These are phyloP conservation scores for Chondrosia reniformis DNA, from an alignment of 37 sponge, comb jelly and placozoan genomes.

Conservation along the genomic window DNA sequence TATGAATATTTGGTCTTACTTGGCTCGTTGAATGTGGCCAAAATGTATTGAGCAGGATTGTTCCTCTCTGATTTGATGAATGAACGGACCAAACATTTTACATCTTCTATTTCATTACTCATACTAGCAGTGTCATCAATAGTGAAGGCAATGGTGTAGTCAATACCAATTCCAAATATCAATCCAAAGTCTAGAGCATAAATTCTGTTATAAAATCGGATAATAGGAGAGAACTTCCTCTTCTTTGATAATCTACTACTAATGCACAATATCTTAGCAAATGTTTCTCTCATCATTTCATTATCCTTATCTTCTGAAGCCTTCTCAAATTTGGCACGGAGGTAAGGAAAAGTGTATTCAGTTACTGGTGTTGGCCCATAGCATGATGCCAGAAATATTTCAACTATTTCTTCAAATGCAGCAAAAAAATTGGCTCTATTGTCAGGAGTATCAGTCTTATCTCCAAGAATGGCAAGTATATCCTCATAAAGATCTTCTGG, in stretches of 20 bases:
- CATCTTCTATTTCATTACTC: conserved; percentile 2
- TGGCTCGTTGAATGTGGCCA: conserved; percentile 22
- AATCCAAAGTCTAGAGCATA: background rate
- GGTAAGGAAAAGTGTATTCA: background rate
- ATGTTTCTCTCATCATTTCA: background rate
- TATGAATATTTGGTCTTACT: background rate
- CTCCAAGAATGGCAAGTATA: no score
- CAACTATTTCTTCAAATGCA: background rate
- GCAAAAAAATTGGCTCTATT: background rate
- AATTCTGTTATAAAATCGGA: background rate
- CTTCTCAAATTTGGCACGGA: background rate
- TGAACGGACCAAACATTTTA: conserved; percentile 15
- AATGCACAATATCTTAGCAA: background rate
- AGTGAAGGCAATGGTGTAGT: conserved; percentile 3
- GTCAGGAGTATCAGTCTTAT: background rate
- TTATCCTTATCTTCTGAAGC: background rate
- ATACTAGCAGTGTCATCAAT: conserved; percentile 25
- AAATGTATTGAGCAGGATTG: conserved; percentile 1
- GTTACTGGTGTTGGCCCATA: background rate
- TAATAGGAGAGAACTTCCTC: background rate
- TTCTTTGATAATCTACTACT: background rate
- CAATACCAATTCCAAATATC: background rate
- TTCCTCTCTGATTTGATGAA: background rate
- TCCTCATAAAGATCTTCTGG: no score
- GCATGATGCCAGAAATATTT: background rate